Percentiles rank a stretch among this genome's conserved stretches.
Conservation (phyloP, 2,797 vertebrate genomes). For the Naso thynnoides region DNA sequence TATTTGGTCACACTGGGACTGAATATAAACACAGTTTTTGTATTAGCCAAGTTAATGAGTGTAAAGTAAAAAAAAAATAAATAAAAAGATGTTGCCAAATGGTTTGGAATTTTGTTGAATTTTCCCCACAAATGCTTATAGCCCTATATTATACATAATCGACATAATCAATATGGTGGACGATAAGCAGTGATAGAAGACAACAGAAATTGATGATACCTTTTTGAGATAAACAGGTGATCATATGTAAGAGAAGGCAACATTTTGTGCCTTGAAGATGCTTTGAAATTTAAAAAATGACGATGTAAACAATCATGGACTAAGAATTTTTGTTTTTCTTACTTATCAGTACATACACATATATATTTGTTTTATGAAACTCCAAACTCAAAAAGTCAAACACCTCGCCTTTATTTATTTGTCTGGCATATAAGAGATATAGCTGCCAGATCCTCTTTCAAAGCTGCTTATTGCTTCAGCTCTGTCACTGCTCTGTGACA, state of each 20-base stretch:
- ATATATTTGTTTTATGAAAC: not conserved
- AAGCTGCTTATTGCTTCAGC: conserved; percentile 14
- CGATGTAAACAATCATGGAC: too few species aligned
- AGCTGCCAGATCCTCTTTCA: conserved; percentile 15
- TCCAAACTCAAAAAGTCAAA: conserved; percentile 15
- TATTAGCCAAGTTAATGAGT: too few species aligned
- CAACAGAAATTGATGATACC: not conserved
- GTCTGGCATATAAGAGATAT: conserved; percentile 4
- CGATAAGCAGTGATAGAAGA: not conserved
- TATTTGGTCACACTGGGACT: too few species aligned
- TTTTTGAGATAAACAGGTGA: not conserved
- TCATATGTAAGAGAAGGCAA: not conserved
- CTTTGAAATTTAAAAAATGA: too few species aligned
- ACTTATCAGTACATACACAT: not conserved
- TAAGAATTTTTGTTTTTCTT: not conserved
- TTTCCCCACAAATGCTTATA: too few species aligned
- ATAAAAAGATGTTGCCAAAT: too few species aligned
- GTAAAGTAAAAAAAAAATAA: too few species aligned
- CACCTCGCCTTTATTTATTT: conserved; percentile 14
- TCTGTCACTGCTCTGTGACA: conserved; percentile 21
- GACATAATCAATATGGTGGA: too few species aligned
- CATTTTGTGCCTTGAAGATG: too few species aligned
- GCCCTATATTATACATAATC: too few species aligned
- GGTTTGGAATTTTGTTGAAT: too few species aligned
- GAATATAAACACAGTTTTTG: too few species aligned